These are phyloP conservation scores for Caenorhabditis remanei DNA, from an alignment of 1,140 invertebrate species.

Conservation along the genomic window DNA sequence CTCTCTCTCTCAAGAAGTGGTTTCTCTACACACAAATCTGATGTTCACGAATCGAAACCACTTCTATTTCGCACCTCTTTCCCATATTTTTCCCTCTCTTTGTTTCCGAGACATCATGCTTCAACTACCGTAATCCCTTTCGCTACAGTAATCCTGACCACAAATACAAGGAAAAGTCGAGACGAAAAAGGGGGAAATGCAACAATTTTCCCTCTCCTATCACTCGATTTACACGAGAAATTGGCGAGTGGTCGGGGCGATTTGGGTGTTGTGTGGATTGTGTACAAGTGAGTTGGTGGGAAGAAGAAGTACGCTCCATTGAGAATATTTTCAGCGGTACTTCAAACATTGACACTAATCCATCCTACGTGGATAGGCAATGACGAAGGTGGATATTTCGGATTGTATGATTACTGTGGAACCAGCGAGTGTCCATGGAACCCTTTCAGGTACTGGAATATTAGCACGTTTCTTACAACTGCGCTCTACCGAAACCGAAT, in stretches of 20 bases:
- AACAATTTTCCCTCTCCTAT: conserved; percentile 62
- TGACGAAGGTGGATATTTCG: conserved; percentile 65
- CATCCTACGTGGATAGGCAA: conserved; percentile 67
- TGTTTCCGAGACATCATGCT: conserved; percentile 21
- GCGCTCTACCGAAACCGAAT: neutral
- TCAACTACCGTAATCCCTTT: conserved; percentile 19
- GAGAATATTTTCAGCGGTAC: conserved; percentile 55
- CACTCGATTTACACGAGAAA: conserved; percentile 62
- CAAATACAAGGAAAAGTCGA: neutral
- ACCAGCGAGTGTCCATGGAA: conserved; percentile 60
- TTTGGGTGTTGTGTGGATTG: conserved; percentile 67
- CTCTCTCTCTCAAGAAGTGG: too few species aligned
- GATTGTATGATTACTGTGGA: conserved; percentile 65
- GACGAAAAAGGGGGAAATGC: conserved; percentile 26
- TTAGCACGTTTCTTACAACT: too few species aligned
- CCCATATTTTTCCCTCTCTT: neutral
- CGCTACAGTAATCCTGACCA: neutral
- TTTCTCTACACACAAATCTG: neutral
- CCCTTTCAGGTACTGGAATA: conserved; percentile 15
- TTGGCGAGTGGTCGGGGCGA: conserved; percentile 63
- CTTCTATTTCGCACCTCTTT: neutral
- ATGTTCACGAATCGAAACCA: neutral
- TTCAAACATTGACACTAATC: conserved; percentile 63
- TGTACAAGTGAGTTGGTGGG: conserved; percentile 54
- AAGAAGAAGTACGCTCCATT: neutral